These are phyloP conservation scores for Periophthalmodon schlosseri DNA, from an alignment of 2,113 vertebrate genomes.

Conservation along the genomic window DNA sequence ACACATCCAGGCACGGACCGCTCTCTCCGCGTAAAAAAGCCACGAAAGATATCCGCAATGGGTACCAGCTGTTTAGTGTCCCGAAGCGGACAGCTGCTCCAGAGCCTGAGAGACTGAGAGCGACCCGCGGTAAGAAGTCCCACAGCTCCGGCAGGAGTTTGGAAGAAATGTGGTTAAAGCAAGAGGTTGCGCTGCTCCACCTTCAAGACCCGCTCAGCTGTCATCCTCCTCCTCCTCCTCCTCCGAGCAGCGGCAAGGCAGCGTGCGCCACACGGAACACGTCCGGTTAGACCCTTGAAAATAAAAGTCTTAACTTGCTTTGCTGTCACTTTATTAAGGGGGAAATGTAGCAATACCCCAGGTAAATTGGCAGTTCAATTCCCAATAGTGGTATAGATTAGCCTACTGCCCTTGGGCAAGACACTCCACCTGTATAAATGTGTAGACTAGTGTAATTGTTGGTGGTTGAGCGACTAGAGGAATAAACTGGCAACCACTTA, in stretches of 20 bases:
- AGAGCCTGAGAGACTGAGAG: neutral
- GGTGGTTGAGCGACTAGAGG: too few species aligned
- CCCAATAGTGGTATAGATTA: too few species aligned
- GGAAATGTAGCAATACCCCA: too few species aligned
- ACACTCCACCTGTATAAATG: too few species aligned
- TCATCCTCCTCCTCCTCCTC: constrained; percentile 50
- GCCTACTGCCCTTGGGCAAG: too few species aligned
- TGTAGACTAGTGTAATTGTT: too few species aligned
- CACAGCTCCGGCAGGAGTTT: constrained; percentile 7
- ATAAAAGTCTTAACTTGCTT: constrained; percentile 11
- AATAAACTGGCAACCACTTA: too few species aligned
- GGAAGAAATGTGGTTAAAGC: constrained; percentile 11
- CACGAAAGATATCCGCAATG: constrained; percentile 25
- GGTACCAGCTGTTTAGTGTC: constrained; percentile 14
- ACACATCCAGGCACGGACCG: constrained; percentile 61
- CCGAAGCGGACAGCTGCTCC: constrained; percentile 1
- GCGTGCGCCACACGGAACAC: fast-evolving
- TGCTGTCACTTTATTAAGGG: too few species aligned
- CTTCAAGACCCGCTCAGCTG: constrained; percentile 53
- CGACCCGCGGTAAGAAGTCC: constrained; percentile 1
- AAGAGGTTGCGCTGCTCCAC: constrained; percentile 29
- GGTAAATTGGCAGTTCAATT: too few species aligned
- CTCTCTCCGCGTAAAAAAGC: constrained; percentile 23
- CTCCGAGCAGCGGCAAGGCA: neutral
- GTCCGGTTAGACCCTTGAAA: constrained; percentile 19